Evolutionary conservation across 2,888 invertebrate genomes (phyloP).

Genomic region (Latheticus oryzae): DNA sequence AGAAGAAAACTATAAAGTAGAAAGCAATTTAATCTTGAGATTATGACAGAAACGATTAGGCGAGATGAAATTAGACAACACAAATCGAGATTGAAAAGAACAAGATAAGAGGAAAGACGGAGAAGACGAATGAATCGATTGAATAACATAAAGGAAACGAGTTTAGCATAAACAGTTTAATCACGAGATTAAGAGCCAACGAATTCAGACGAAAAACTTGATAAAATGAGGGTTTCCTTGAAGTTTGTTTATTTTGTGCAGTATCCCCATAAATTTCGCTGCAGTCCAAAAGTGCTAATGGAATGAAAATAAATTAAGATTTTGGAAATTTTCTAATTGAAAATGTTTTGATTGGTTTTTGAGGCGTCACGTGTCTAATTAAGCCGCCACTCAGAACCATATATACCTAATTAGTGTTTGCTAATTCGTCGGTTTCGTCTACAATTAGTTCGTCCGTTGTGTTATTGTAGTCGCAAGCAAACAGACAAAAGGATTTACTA

Average conservation of each 20-base stretch:
- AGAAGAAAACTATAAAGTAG: slow-evolving; percentile 26
- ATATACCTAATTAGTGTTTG: slow-evolving; percentile 56
- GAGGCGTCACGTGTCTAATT: slow-evolving; percentile 46
- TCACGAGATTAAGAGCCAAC: background rate
- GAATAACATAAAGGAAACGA: slow-evolving; percentile 6
- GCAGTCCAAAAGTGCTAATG: too few relatives aligned
- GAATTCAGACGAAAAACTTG: background rate
- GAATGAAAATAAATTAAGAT: too few relatives aligned
- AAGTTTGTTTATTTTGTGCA: too few relatives aligned
- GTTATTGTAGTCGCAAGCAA: slow-evolving; percentile 41
- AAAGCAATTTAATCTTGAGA: slow-evolving; percentile 29
- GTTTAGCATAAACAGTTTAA: slow-evolving; percentile 19
- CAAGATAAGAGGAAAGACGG: slow-evolving; percentile 3
- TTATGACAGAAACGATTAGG: slow-evolving; percentile 23
- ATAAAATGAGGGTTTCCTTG: background rate
- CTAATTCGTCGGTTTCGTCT: slow-evolving; percentile 59
- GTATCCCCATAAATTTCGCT: too few relatives aligned
- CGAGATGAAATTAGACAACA: slow-evolving; percentile 4
- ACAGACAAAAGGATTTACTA: slow-evolving; percentile 49
- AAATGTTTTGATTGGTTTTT: background rate
- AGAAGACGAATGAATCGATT: background rate
- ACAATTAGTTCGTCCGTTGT: slow-evolving; percentile 47
- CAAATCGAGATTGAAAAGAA: background rate
- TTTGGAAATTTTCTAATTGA: slow-evolving; percentile 1
- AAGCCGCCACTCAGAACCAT: slow-evolving; percentile 47